phyloP scores from a whole-genome alignment of 2,797 vertebrate species.

The Pempheris klunzingeri region DNA sequence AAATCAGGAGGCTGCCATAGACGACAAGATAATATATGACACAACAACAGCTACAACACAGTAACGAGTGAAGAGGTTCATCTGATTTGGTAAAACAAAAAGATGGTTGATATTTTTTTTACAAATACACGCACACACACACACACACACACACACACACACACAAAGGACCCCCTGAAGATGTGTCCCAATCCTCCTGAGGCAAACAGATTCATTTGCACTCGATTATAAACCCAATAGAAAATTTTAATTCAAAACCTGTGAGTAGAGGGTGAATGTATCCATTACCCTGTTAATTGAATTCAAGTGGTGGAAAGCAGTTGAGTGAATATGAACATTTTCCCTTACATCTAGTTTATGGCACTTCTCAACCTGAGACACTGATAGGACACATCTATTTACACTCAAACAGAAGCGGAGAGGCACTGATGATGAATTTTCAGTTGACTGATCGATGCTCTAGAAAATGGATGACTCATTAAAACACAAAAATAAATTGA shows the following conservation, averaged over 20 bases:
- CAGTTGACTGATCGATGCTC: neutral
- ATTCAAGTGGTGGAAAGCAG: constrained; percentile 56
- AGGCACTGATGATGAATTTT: neutral
- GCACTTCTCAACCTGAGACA: constrained; percentile 31
- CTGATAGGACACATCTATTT: constrained; percentile 44
- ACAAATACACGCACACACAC: neutral
- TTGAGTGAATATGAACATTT: constrained; percentile 32
- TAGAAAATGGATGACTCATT: constrained; percentile 15
- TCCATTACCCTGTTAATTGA: constrained; percentile 63
- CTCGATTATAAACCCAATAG: constrained; percentile 47
- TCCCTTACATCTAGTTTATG: constrained; percentile 31
- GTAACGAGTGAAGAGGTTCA: neutral
- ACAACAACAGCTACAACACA: neutral
- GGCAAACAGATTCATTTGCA: constrained; percentile 36
- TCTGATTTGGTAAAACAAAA: neutral
- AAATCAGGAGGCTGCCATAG: neutral
- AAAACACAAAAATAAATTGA: constrained; percentile 13
- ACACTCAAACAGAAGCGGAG: constrained; percentile 17
- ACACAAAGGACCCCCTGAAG: neutral
- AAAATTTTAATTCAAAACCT: constrained; percentile 44
- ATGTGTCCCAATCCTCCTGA: neutral
- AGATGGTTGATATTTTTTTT: neutral
- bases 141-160: constrained; percentile 3
- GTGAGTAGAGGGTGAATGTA: constrained; percentile 35
- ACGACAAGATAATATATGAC: neutral